Evolutionary conservation across 2,888 invertebrate species (phyloP).

Genomic region (Boloria euphrosyne): DNA sequence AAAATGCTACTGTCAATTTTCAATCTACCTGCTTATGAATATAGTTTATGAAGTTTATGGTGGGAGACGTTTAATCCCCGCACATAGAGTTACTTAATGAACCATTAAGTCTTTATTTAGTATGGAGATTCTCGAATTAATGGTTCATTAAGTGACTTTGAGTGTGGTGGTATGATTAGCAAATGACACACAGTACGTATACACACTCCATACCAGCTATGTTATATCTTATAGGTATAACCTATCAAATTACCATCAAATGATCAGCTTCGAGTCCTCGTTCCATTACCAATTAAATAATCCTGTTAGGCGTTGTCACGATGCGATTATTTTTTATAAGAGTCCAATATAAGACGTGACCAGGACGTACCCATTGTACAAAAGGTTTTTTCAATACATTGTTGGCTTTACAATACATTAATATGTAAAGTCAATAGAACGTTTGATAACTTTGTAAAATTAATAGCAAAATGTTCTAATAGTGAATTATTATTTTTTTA

Average conservation of each 20-base stretch:
- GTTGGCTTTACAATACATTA: neutral
- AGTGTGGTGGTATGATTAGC: no score
- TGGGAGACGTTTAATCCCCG: no score
- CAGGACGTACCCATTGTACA: slow-evolving; percentile 30
- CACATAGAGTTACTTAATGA: no score
- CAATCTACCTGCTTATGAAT: no score
- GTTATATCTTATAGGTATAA: no score
- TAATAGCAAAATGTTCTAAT: neutral
- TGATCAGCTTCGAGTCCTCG: slow-evolving; percentile 23
- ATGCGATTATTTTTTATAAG: slow-evolving; percentile 34
- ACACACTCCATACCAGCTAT: no score
- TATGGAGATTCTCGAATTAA: no score
- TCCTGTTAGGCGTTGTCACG: slow-evolving; percentile 38
- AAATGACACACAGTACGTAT: no score
- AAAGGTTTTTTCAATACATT: slow-evolving; percentile 33
- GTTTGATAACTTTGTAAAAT: slow-evolving; percentile 19
- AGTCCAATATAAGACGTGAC: slow-evolving; percentile 39
- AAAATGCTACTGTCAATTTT: no score
- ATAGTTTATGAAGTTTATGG: no score
- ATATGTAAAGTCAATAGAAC: slow-evolving; percentile 10
- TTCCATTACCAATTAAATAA: slow-evolving; percentile 37
- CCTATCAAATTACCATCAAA: slow-evolving; percentile 19
- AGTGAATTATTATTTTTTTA: neutral
- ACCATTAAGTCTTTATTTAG: no score
- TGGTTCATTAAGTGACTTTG: no score